These are phyloP conservation scores for Betta splendens DNA, from an alignment of 2,797 vertebrate genomes.

Conservation along the genomic window DNA sequence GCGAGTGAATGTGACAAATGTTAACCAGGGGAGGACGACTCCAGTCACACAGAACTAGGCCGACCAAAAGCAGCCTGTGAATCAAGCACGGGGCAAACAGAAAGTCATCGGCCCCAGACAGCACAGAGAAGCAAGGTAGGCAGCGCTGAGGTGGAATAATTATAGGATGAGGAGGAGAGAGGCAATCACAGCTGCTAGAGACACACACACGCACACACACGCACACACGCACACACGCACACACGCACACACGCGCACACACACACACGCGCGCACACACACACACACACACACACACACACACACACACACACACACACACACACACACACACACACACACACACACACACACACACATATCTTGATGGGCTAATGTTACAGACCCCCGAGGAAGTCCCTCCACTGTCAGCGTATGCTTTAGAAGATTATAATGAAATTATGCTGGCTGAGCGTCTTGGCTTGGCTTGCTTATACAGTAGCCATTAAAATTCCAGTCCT, in stretches of 20 bases:
- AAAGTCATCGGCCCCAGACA: slow-evolving; percentile 36
- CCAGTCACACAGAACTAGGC: slow-evolving; percentile 18
- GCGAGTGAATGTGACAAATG: slow-evolving; percentile 69
- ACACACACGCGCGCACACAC: slow-evolving; percentile 5
- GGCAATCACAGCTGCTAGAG: slow-evolving; percentile 57
- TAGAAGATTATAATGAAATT: slow-evolving; percentile 66
- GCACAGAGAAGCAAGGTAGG: slow-evolving; percentile 24
- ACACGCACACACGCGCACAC: background rate
- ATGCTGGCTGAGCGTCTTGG: slow-evolving; percentile 39
- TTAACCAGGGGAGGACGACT: slow-evolving; percentile 51
- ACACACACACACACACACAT: slow-evolving; percentile 22
- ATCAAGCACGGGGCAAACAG: slow-evolving; percentile 29
- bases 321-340: slow-evolving; percentile 2
- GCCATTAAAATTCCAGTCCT: slow-evolving; percentile 53
- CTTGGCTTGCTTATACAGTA: slow-evolving; percentile 25
- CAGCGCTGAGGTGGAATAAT: slow-evolving; percentile 43
- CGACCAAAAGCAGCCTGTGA: slow-evolving; percentile 24
- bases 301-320: slow-evolving; percentile 12
- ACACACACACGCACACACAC: slow-evolving; percentile 6
- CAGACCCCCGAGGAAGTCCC: slow-evolving; percentile 55
- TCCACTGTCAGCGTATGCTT: slow-evolving; percentile 46
- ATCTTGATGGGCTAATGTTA: slow-evolving; percentile 47
- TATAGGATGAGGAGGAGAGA: slow-evolving; percentile 23
- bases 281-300: slow-evolving; percentile 23
- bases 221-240: slow-evolving; percentile 7